A percentile compares a stretch with the other conserved stretches of the same genome.
Evolutionary conservation across 30 jellyfish, hydroid and myxozoan genomes (phyloP).

Genomic region (Aurelia sp.): DNA sequence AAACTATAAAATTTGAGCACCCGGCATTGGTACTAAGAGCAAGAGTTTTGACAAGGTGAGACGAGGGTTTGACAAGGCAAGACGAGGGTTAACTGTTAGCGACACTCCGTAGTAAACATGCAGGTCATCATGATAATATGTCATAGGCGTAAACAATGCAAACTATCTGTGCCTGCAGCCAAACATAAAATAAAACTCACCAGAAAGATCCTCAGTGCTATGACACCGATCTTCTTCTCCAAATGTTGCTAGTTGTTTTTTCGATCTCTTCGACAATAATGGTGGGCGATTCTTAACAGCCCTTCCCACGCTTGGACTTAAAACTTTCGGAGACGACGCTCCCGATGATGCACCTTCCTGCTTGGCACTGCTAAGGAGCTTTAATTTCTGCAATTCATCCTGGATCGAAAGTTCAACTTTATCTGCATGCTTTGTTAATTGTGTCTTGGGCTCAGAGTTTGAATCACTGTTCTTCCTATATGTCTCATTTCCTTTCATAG

Average conservation of each 20-base stretch:
- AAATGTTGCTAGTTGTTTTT: slow-evolving; percentile 73
- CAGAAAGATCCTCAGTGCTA: slow-evolving; percentile 52
- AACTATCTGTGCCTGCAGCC: background rate
- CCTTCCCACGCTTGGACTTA: background rate
- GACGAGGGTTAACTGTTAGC: too few relatives aligned
- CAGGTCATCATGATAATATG: too few relatives aligned
- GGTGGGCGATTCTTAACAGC: slow-evolving; percentile 68
- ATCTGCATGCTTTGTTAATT: background rate
- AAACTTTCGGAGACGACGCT: too few relatives aligned
- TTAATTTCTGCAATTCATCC: slow-evolving; percentile 34
- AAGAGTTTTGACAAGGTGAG: too few relatives aligned
- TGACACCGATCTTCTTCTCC: slow-evolving; percentile 46
- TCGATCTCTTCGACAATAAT: slow-evolving; percentile 79
- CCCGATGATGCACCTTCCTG: background rate
- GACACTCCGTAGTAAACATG: too few relatives aligned
- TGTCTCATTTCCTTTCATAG: too few relatives aligned
- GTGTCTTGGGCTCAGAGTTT: too few relatives aligned
- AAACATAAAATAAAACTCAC: background rate
- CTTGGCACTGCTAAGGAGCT: slow-evolving; percentile 6
- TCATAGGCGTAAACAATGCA: background rate
- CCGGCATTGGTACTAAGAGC: too few relatives aligned
- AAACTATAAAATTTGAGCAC: too few relatives aligned
- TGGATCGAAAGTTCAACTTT: slow-evolving; percentile 31
- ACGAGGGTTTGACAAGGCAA: too few relatives aligned
- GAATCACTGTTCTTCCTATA: too few relatives aligned